These are phyloP conservation scores for Micromys minutus DNA, from an alignment of 2,113 vertebrate genomes.

Conservation along the genomic window DNA sequence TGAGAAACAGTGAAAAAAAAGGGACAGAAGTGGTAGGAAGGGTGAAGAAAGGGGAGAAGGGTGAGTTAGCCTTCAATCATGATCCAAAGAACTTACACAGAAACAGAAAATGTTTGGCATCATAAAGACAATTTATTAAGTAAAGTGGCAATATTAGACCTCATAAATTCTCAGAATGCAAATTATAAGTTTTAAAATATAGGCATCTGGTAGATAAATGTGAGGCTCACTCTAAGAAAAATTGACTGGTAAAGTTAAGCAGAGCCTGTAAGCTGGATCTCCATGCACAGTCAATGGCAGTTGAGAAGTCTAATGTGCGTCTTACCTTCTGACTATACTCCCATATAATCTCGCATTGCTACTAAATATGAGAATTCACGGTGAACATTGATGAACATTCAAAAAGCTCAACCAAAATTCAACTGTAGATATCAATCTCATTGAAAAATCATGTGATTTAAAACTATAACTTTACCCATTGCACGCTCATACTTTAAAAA, in stretches of 20 bases:
- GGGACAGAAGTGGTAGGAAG: no score
- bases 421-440: background rate
- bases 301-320: background rate
- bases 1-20: background rate
- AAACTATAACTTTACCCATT: constrained; percentile 24
- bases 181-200: background rate
- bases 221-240: background rate
- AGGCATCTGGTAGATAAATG: background rate
- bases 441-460: background rate
- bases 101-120: background rate
- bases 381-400: background rate
- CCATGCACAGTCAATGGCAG: background rate
- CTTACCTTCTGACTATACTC: background rate
- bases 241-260: background rate
- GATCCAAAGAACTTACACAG: constrained; percentile 21
- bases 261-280: background rate
- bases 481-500: constrained; percentile 2
- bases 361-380: constrained; percentile 3
- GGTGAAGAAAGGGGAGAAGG: background rate
- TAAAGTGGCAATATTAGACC: background rate
- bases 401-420: background rate
- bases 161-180: constrained; percentile 24
- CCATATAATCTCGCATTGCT: background rate
- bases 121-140: constrained; percentile 28
- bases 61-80: background rate